phyloP scores from a whole-genome alignment of 1,140 invertebrate species.

The Proales similis region DNA sequence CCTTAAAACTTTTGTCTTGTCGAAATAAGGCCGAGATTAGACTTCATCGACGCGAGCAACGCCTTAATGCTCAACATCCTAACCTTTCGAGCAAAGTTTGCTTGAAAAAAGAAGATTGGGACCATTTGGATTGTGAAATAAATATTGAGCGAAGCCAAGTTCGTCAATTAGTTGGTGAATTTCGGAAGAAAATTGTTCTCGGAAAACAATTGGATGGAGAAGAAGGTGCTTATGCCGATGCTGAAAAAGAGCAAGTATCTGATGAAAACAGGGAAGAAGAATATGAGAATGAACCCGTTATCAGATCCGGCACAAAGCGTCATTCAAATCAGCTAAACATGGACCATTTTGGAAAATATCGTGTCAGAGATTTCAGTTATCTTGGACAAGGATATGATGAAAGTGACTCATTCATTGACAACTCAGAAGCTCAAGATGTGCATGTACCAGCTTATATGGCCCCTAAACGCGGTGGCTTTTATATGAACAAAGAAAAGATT shows the following conservation, averaged over 20 bases:
- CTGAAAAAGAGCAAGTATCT: no score
- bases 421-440: conserved; percentile 33
- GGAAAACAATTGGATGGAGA: conserved; percentile 32
- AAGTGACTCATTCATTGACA: conserved; percentile 35
- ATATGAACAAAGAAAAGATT: conserved; percentile 29
- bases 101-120: no score
- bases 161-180: conserved; percentile 5
- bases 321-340: no score
- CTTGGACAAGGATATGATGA: conserved; percentile 31
- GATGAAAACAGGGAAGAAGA: background rate
- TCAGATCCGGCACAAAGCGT: conserved; percentile 14
- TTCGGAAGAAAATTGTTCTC: conserved; percentile 21
- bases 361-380: conserved; percentile 10
- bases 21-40: no score
- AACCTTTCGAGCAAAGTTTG: no score
- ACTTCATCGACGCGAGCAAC: no score
- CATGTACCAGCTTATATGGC: conserved; percentile 15
- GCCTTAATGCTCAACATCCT: no score
- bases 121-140: conserved; percentile 13
- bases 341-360: conserved; percentile 14
- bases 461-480: conserved; percentile 32
- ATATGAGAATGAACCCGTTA: conserved; percentile 1
- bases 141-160: conserved; percentile 15
- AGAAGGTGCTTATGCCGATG: no score
- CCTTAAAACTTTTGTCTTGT: no score